These are phyloP conservation scores for Phainopepla nitens DNA, from an alignment of 2,113 vertebrate genomes.

Conservation along the genomic window DNA sequence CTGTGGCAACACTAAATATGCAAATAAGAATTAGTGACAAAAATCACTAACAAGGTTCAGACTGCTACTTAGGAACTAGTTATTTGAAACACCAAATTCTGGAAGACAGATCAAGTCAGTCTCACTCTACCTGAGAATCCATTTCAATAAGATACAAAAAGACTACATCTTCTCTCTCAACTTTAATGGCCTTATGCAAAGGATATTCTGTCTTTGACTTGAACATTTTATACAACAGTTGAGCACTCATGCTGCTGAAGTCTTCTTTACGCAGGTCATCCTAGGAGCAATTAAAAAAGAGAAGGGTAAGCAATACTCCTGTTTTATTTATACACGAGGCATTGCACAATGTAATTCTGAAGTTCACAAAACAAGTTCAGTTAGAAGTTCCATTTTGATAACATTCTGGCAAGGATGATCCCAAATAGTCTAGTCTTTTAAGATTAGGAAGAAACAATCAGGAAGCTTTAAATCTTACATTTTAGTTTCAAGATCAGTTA, in stretches of 20 bases:
- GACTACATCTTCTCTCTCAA: constrained; percentile 95
- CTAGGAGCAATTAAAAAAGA: constrained; percentile 55
- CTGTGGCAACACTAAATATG: background rate
- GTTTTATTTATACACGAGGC: background rate
- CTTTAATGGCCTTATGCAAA: constrained; percentile 96
- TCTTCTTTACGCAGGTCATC: constrained; percentile 96
- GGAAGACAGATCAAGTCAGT: background rate
- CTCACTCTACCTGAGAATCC: constrained; percentile 87
- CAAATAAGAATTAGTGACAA: background rate
- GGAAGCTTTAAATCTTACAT: background rate
- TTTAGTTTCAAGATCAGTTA: background rate
- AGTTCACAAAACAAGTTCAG: background rate
- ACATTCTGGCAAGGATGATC: background rate
- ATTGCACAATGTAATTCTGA: background rate
- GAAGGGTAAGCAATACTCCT: background rate
- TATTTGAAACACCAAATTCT: background rate
- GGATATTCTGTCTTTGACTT: constrained; percentile 97
- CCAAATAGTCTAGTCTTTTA: background rate
- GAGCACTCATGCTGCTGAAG: constrained; percentile 96
- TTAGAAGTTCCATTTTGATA: background rate
- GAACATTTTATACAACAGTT: constrained; percentile 97
- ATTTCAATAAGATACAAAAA: constrained; percentile 97
- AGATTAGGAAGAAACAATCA: background rate
- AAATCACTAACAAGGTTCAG: background rate
- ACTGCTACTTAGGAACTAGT: background rate